These are phyloP conservation scores for Aricia agestis DNA, from an alignment of 1,140 invertebrate genomes.

Conservation along the genomic window DNA sequence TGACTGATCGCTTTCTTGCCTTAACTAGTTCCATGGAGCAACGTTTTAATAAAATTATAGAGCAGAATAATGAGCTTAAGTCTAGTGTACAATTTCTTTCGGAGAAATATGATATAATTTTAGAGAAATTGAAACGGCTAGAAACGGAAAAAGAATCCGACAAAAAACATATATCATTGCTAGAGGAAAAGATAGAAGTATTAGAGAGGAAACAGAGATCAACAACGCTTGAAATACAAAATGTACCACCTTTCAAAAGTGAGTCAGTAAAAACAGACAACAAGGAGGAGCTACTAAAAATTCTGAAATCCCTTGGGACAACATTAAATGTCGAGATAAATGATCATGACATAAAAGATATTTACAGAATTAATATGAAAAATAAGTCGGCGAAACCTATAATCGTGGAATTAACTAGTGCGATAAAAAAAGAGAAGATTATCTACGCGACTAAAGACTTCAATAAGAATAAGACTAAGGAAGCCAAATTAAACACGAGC, in stretches of 20 bases:
- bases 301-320: neutral
- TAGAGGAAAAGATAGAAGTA: neutral
- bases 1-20: neutral
- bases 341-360: slow-evolving; percentile 7
- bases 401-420: slow-evolving; percentile 14
- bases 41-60: neutral
- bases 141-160: neutral
- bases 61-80: neutral
- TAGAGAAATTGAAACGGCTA: neutral
- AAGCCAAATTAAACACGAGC: neutral
- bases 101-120: neutral
- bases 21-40: slow-evolving; percentile 2
- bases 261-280: neutral
- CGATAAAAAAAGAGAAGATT: neutral
- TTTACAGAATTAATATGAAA: slow-evolving; percentile 10
- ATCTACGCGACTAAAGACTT: neutral
- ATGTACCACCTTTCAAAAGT: neutral
- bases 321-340: slow-evolving; percentile 11
- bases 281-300: neutral
- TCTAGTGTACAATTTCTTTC: neutral
- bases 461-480: neutral
- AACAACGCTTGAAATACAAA: neutral
- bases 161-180: neutral
- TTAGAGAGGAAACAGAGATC: neutral
- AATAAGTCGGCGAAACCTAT: slow-evolving; percentile 1